These are phyloP conservation scores for Amazona guildingii DNA, from an alignment of 2,113 vertebrate species.

Conservation along the genomic window DNA sequence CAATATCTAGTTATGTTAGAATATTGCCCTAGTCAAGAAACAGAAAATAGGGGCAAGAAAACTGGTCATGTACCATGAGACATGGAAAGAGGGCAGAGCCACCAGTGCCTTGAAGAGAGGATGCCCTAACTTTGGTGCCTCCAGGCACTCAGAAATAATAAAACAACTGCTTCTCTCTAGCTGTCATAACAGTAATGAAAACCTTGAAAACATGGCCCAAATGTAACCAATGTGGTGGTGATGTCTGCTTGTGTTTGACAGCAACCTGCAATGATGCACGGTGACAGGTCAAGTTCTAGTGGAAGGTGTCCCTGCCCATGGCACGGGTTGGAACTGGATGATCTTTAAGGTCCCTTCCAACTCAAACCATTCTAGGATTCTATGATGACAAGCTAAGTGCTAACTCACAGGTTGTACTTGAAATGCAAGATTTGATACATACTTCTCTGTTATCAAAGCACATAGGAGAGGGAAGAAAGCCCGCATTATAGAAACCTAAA, in stretches of 20 bases:
- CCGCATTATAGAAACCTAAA: fast-evolving
- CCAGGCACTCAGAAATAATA: neutral
- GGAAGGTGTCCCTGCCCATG: neutral
- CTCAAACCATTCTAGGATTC: neutral
- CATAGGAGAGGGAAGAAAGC: neutral
- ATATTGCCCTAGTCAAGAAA: neutral
- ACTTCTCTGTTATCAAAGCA: neutral
- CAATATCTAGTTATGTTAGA: neutral
- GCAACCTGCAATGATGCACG: neutral
- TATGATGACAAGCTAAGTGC: neutral
- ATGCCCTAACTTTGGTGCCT: no score
- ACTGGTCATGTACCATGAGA: fast-evolving
- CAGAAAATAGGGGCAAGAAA: fast-evolving
- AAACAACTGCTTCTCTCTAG: neutral
- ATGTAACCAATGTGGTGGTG: fast-evolving
- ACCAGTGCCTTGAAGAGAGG: fast-evolving
- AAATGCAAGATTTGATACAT: neutral
- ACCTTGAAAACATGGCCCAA: neutral
- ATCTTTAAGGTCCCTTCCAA: fast-evolving
- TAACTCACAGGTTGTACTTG: neutral
- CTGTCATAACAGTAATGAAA: neutral
- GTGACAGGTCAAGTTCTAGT: neutral
- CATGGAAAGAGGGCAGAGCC: neutral
- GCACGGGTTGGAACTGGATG: fast-evolving
- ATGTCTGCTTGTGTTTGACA: neutral